Base-by-base conservation (phyloP, 2,797 vertebrate genomes). In the Iguana delicatissima region DNA sequence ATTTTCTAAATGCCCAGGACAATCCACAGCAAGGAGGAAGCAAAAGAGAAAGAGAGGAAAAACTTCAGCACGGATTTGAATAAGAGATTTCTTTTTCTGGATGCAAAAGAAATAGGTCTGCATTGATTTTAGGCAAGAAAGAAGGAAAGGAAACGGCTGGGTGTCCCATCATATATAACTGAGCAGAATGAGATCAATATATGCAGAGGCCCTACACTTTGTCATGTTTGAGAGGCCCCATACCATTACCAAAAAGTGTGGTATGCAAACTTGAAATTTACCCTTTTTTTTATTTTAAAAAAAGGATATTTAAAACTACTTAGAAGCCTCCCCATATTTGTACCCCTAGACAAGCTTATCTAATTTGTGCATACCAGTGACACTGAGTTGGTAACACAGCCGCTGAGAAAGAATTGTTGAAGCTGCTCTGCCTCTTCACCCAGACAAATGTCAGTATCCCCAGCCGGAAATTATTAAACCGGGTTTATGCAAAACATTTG, bases 371-470 rank as follows among this genome's bases (percentile, higher is more conserved):
- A 29, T 32, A 69, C 29, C 7, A 64, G 62, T 64, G 62, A 64
- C 79, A 64, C 57, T 62, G 91, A 90, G 77, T 46, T 20, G 82
- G 90, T 46, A 4, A 88, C 82, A 50, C 46, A 76, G 69, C 7
- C 22, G 55, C 5, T 79, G 57, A 50, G n/a, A 29, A 80, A 89
- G 10, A 32, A 85, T 93, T 93, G 85, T 84, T 88, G 82, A 76
- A 64, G 88, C n/a, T 38, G 32, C 38, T 89, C 22, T 1, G 6
- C 87, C 6, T 88, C 89, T 80, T 83, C 50, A 22, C 74, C 62
- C 35, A 80, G 24, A 81, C 89, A 89, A 84, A 42, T 64, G 14
- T 85, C 74, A 86, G 6, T 80, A 42, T 86, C 88, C 84, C 84
- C 74, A 83, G 76, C 26, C 29, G 12, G 18, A 89, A 92, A 85